Percentiles rank a stretch among this genome's conserved stretches.
These are phyloP conservation scores for Tachypleus tridentatus DNA, from an alignment of 1,140 invertebrate genomes.

Conservation along the genomic window DNA sequence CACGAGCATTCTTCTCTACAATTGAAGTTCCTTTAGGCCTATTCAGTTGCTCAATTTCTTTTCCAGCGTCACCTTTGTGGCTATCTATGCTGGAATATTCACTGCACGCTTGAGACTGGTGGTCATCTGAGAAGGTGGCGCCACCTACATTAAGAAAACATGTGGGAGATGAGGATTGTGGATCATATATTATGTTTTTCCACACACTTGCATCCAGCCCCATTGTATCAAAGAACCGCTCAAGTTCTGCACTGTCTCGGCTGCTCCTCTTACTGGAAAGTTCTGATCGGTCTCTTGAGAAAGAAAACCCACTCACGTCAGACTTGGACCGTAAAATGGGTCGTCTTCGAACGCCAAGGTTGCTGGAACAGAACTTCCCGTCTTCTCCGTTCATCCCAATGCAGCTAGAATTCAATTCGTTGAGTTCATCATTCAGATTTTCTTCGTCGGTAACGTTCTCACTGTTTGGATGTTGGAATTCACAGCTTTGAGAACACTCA, in stretches of 20 bases:
- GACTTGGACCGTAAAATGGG: slow-evolving; percentile 51
- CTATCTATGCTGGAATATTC: slow-evolving; percentile 7
- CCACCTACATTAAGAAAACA: slow-evolving; percentile 15
- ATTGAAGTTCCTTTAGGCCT: slow-evolving; percentile 56
- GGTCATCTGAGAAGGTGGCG: slow-evolving; percentile 10
- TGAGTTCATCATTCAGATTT: no score
- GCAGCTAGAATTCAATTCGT: no score
- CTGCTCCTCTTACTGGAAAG: no score
- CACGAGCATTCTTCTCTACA: slow-evolving; percentile 83
- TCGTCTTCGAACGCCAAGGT: no score
- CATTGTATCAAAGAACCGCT: slow-evolving; percentile 68
- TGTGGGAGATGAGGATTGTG: slow-evolving; percentile 4
- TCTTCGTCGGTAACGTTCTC: no score
- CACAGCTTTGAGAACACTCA: no score
- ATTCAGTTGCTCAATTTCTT: slow-evolving; percentile 12
- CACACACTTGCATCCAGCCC: slow-evolving; percentile 49
- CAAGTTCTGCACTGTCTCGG: slow-evolving; percentile 27
- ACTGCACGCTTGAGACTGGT: slow-evolving; percentile 7
- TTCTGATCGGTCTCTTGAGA: no score
- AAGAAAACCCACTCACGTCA: slow-evolving; percentile 43
- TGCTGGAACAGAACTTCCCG: no score
- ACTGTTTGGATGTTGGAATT: no score
- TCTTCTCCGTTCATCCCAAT: no score
- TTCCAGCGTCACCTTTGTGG: slow-evolving; percentile 8
- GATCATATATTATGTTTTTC: slow-evolving; percentile 5